Evolutionary conservation across 1,140 invertebrate species (phyloP), one percentile per base, ranked within the genome.

Genomic region (Ectropis grisescens): DNA sequence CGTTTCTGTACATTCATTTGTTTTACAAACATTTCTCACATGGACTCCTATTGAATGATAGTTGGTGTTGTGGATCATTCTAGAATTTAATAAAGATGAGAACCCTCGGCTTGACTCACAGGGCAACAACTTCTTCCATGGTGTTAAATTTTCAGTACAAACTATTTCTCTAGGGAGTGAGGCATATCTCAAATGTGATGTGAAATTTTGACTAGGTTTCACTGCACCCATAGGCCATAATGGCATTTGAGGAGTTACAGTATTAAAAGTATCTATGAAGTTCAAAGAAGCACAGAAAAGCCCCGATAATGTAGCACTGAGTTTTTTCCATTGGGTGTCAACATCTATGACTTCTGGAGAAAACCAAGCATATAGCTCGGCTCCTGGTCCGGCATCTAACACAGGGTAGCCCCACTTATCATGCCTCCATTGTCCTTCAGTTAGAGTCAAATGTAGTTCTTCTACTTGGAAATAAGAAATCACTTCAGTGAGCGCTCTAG

Each of bases 111-210:
- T 91, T 24, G 91, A 90, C 64, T 93, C 89, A 83, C 97, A 99
- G 1, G 97, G 97, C 16, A 99, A 67, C 1, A 99, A 81, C 76
- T 99, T 99, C 62, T 97, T 97, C 91, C 96, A 99, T 2, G 97
- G 97, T 15, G 97, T 99, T 47, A 99, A 84, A 85, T 99, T 99
- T 85, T 99, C 97, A 11, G 97, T 99, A 66, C 98, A 99, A 5
- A 98, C 94, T 58, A 96, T 94, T 88, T 99, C 98, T 41, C 93
- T 85, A 0, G 97, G 95, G 36, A 99, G 74, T 24, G 92, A 90
- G 1, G 96, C 89, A 85, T 98, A 98, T 46, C 93, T 84, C 24
- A 94, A 69, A 48, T 84, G 83, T 40, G 84, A 85, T 44, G 84
- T 85, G 54, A 87, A 85, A 50, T 71, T 61, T 45, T 84, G 70